Percentiles rank a stretch among this genome's conserved stretches.
Conservation (phyloP, 1,140 invertebrate genomes). For the Drosophila watanabei region DNA sequence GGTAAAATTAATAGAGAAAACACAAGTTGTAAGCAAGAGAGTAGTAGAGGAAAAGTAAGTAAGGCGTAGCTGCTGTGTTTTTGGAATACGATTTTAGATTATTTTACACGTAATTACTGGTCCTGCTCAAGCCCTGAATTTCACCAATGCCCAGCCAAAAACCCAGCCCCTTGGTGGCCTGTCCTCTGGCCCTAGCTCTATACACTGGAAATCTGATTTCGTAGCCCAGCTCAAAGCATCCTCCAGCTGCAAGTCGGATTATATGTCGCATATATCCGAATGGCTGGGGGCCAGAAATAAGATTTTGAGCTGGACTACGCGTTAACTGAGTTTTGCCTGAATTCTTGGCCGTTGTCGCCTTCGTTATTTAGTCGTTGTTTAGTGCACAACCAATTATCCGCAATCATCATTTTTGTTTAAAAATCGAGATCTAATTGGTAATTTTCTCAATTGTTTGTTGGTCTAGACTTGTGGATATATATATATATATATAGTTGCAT, state of each 20-base stretch:
- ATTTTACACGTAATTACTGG: constrained; percentile 8
- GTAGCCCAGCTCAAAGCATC: constrained; percentile 6
- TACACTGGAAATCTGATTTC: background rate
- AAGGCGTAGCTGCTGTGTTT: constrained; percentile 16
- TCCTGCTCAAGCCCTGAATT: constrained; percentile 9
- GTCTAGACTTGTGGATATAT: constrained; percentile 28
- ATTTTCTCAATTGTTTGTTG: constrained; percentile 60
- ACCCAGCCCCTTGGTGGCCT: constrained; percentile 10
- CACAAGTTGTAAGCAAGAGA: constrained; percentile 8
- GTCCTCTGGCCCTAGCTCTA: background rate
- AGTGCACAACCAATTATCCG: constrained; percentile 85
- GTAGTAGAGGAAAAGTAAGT: constrained; percentile 2
- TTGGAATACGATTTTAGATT: background rate
- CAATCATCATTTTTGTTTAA: constrained; percentile 85
- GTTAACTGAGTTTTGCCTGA: background rate
- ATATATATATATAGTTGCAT: background rate
- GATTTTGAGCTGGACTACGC: constrained; percentile 11
- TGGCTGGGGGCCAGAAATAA: background rate
- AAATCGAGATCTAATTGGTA: constrained; percentile 82
- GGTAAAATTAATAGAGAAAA: constrained; percentile 5
- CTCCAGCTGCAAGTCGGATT: constrained; percentile 4
- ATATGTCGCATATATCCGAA: constrained; percentile 4
- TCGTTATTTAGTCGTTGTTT: constrained; percentile 50
- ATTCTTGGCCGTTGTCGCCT: constrained; percentile 10
- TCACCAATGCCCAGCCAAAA: constrained; percentile 16